These are phyloP conservation scores for Digitonthophagus gazella DNA, from an alignment of 2,888 invertebrate genomes.

Conservation along the genomic window DNA sequence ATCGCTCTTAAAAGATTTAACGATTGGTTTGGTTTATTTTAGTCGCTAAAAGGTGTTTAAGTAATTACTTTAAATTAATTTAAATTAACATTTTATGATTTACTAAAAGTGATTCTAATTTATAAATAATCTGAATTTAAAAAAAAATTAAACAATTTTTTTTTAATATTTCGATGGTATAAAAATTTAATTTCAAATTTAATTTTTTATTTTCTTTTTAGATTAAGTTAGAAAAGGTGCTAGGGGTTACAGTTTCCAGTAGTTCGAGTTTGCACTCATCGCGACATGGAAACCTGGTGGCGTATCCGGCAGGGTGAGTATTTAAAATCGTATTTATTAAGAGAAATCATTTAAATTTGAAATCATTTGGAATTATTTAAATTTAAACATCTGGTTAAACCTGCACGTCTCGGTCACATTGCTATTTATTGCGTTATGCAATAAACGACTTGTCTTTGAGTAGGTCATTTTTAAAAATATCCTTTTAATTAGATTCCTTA, in stretches of 20 bases:
- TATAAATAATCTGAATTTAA: too few relatives aligned
- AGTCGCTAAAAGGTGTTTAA: too few relatives aligned
- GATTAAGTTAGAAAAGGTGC: constrained; percentile 93
- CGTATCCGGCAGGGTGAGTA: constrained; percentile 96
- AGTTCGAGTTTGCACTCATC: constrained; percentile 91
- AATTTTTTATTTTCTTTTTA: constrained; percentile 55
- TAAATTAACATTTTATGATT: not conserved
- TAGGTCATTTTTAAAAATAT: not conserved
- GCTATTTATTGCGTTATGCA: not conserved
- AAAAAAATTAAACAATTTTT: too few relatives aligned
- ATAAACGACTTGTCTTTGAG: not conserved
- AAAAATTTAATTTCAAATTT: too few relatives aligned
- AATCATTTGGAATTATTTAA: too few relatives aligned
- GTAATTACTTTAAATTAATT: not conserved
- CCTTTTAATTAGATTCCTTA: not conserved
- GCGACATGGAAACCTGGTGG: constrained; percentile 81
- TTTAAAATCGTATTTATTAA: not conserved
- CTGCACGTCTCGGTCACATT: too few relatives aligned
- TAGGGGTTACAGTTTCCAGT: constrained; percentile 91
- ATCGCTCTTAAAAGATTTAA: too few relatives aligned
- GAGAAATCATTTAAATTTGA: too few relatives aligned
- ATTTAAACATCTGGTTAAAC: too few relatives aligned
- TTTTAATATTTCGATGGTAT: too few relatives aligned
- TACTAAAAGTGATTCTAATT: not conserved
- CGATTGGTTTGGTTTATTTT: not conserved